Percentiles rank a stretch among this genome's conserved stretches.
phyloP scores from a whole-genome alignment of 2,113 vertebrate species.

The Aldabrachelys gigantea region DNA sequence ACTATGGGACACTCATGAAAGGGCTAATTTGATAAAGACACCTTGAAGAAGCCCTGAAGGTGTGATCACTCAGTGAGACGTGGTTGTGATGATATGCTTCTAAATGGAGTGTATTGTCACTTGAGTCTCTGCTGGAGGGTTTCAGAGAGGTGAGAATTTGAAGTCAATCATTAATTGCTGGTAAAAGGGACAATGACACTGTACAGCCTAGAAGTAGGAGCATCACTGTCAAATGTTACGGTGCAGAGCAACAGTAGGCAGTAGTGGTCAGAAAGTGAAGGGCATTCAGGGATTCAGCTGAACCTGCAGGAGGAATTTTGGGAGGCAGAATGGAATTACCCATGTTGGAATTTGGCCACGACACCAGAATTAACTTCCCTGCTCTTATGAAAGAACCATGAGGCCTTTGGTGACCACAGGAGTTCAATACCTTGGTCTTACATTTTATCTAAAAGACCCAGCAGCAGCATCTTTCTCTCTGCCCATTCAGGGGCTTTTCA shows the following conservation, averaged over 20 bases:
- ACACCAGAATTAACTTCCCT: not conserved
- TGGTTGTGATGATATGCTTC: not conserved
- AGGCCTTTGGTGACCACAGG: too few relatives aligned
- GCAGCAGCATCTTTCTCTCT: too few relatives aligned
- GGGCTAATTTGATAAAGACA: not conserved
- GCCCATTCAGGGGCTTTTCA: too few relatives aligned
- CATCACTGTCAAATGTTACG: not conserved
- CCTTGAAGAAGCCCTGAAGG: not conserved
- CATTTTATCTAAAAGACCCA: too few relatives aligned
- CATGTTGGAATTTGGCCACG: not conserved
- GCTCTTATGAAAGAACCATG: not conserved
- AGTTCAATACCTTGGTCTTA: too few relatives aligned
- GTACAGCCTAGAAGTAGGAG: not conserved
- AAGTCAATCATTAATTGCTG: not conserved
- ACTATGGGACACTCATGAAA: not conserved
- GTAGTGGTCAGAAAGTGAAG: not conserved
- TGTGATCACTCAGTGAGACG: not conserved
- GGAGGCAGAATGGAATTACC: too few relatives aligned
- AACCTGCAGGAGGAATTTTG: too few relatives aligned
- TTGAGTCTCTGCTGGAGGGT: not conserved
- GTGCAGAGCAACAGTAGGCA: not conserved
- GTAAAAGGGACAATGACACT: not conserved
- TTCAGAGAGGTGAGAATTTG: fast-evolving
- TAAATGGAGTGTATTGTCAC: not conserved
- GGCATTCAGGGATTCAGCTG: not conserved